Evolutionary conservation across 2,113 vertebrate species (phyloP).

Genomic region (Tylochromis polylepis): DNA sequence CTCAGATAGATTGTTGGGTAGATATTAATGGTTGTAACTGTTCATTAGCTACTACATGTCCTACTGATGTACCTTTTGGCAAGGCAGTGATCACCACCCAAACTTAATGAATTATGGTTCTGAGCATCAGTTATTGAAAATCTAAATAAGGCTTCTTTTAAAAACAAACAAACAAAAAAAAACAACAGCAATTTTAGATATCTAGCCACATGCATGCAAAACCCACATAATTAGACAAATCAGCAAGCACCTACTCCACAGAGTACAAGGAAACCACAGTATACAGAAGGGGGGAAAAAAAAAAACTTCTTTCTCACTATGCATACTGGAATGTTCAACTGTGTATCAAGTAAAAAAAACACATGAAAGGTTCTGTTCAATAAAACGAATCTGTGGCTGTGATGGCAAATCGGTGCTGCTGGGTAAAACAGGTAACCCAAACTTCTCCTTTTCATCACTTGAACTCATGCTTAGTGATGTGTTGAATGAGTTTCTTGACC

Average conservation of each 20-base stretch:
- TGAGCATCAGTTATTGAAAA: neutral
- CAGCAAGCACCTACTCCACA: neutral
- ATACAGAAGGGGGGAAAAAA: neutral
- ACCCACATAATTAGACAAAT: slow-evolving; percentile 15
- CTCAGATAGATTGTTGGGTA: neutral
- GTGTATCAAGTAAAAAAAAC: neutral
- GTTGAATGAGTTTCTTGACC: neutral
- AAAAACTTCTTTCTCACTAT: neutral
- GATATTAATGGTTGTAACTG: neutral
- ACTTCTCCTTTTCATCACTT: neutral
- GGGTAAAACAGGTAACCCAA: neutral
- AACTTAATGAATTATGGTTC: neutral
- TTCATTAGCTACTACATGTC: neutral
- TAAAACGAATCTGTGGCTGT: neutral
- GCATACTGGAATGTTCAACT: neutral
- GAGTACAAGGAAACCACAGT: neutral
- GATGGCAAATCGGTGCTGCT: neutral
- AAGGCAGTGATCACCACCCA: neutral
- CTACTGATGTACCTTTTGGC: neutral
- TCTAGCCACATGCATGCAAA: slow-evolving; percentile 21
- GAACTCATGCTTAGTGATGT: neutral
- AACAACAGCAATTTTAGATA: neutral
- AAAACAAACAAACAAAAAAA: neutral
- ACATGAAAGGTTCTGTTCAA: neutral
- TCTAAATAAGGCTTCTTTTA: neutral